Base-by-base conservation (phyloP, 2,113 vertebrate species). In the Seriola rivoliana region DNA sequence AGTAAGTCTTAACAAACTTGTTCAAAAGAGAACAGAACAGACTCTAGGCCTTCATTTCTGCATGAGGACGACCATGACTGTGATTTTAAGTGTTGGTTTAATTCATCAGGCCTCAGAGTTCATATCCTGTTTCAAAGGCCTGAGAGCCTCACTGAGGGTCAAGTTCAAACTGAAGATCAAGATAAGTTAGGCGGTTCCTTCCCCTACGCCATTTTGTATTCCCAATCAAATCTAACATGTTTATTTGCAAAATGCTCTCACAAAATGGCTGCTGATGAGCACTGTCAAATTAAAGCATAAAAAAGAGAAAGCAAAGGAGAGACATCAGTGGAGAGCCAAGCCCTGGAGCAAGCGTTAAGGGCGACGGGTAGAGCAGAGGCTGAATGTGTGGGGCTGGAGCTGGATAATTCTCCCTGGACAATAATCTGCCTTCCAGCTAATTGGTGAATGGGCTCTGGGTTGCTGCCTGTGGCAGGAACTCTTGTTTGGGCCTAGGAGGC, bases 381-480 rank as follows among this genome's bases (percentile, higher is more conserved):
- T 72, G 90, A 75, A 88, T 90, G 8, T 87, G 83, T 25, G 83
- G 69, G 76, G 80, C 82, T 91, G 87, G 84, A 88, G 83, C 77
- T 80, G 84, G 78, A 65, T 46, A 57, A 68, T 70, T 90, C 88
- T 91, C 90, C 73, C 85, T 75, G 81, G 91, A 84, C 85, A 76
- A 85, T 80, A 89, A 87, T 88, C 89, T 90, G 88, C 89, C 88
- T 91, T 89, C 82, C 82, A 92, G 91, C 85, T 89, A 86, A 92
- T 88, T 90, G 91, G 88, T 88, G 88, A 90, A 88, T 83, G 88
- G 78, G 84, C 85, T 89, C 87, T 89, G 90, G 86, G 90, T 84
- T 79, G 85, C 71, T 88, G 91, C 86, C 91, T 88, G 85, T 92
- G 91, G 89, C 90, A 89, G 71, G 82, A 88, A 90, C 84, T 86